These are phyloP conservation scores for Corythoichthys intestinalis DNA, from an alignment of 2,113 vertebrate genomes.

Conservation along the genomic window DNA sequence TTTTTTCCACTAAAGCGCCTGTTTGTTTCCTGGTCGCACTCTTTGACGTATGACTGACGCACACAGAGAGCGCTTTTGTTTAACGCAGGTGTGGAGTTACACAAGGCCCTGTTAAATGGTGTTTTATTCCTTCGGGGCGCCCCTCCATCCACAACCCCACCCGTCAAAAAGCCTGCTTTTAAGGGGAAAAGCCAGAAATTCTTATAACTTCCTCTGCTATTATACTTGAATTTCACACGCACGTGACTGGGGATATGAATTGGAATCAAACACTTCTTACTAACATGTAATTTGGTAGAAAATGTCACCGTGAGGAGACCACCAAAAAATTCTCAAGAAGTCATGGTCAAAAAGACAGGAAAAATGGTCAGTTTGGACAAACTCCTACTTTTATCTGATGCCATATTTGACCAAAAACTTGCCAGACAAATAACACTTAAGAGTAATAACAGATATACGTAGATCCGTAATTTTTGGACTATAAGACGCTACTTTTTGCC, in stretches of 20 bases:
- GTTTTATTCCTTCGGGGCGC: conserved; percentile 51
- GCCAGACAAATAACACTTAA: too few relatives aligned
- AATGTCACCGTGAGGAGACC: too few relatives aligned
- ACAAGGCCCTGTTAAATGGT: conserved; percentile 38
- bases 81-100: conserved; percentile 57
- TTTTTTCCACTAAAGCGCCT: conserved; percentile 19
- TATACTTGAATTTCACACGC: conserved; percentile 57
- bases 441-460: too few relatives aligned
- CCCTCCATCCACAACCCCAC: background rate
- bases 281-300: too few relatives aligned
- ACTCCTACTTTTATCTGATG: too few relatives aligned
- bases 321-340: too few relatives aligned
- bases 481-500: too few relatives aligned
- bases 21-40: conserved; percentile 24
- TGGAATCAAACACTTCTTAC: too few relatives aligned
- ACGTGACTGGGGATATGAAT: background rate
- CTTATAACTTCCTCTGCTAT: conserved; percentile 62
- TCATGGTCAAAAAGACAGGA: too few relatives aligned
- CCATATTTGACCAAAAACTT: too few relatives aligned
- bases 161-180: conserved; percentile 35
- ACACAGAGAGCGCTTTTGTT: conserved; percentile 59
- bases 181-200: conserved; percentile 70
- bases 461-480: too few relatives aligned
- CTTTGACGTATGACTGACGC: conserved; percentile 34
- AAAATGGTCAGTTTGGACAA: too few relatives aligned